These are phyloP conservation scores for Crocodylus rhombifer DNA, from an alignment of 2,797 vertebrate species.

Conservation along the genomic window DNA sequence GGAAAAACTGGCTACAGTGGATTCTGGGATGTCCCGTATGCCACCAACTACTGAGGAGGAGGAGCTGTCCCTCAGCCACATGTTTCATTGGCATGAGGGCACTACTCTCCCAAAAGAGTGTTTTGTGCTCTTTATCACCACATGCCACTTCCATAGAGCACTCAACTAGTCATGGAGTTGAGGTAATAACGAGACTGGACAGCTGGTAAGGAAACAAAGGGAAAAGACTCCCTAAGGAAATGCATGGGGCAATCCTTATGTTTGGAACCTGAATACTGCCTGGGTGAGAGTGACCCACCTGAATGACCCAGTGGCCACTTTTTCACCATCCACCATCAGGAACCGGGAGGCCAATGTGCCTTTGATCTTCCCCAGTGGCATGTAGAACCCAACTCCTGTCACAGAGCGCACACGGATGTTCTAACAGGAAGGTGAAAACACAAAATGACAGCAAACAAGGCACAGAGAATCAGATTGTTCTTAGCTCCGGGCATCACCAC, in stretches of 20 bases:
- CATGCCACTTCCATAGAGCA: not conserved
- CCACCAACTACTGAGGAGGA: not conserved
- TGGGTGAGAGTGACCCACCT: slow-evolving; percentile 81
- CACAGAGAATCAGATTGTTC: slow-evolving; percentile 42
- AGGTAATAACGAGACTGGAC: not conserved
- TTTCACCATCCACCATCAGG: slow-evolving; percentile 95
- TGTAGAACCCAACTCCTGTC: slow-evolving; percentile 86
- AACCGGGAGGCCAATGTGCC: slow-evolving; percentile 90
- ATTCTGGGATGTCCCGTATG: not conserved
- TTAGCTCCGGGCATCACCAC: slow-evolving; percentile 36
- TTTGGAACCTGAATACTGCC: not conserved
- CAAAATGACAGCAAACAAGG: slow-evolving; percentile 44
- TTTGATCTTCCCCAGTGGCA: slow-evolving; percentile 88
- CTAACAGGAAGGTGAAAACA: slow-evolving; percentile 79
- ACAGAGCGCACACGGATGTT: slow-evolving; percentile 89
- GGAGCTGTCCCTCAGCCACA: not conserved
- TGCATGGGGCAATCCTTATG: not conserved
- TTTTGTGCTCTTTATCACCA: not conserved
- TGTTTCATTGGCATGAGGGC: not conserved
- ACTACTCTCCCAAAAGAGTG: not conserved
- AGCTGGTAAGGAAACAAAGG: not conserved
- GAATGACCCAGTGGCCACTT: slow-evolving; percentile 93
- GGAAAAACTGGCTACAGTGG: not conserved
- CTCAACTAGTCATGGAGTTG: not conserved
- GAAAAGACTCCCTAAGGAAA: slow-evolving; percentile 7